phyloP scores from a whole-genome alignment of 2,797 vertebrate species.

The Anableps anableps region DNA sequence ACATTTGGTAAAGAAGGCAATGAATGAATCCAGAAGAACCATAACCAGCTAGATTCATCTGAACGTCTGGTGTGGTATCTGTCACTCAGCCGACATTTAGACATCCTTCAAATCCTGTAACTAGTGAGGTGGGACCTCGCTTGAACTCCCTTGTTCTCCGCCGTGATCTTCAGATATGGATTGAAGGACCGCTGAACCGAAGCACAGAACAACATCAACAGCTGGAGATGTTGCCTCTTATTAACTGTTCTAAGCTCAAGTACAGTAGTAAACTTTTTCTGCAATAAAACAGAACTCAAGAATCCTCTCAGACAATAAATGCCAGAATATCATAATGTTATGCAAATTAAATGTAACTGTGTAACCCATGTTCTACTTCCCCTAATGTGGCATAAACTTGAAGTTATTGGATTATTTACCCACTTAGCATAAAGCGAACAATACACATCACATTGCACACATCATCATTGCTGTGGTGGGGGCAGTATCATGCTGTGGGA shows the following conservation, averaged over 20 bases:
- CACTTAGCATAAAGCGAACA: not conserved
- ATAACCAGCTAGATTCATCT: not conserved
- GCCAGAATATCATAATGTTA: not conserved
- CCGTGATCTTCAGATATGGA: slow-evolving; percentile 10
- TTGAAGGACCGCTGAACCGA: not conserved
- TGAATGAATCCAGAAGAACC: not conserved
- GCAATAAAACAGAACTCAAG: not conserved
- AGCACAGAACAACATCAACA: slow-evolving; percentile 9
- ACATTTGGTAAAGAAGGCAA: slow-evolving; percentile 18
- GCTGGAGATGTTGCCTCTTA: slow-evolving; percentile 10
- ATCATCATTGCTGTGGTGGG: not conserved
- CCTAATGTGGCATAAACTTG: not conserved
- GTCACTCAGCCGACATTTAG: not conserved
- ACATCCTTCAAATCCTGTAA: slow-evolving; percentile 1
- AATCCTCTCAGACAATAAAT: slow-evolving; percentile 6
- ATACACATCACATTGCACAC: not conserved
- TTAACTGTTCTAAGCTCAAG: slow-evolving; percentile 7
- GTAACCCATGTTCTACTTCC: no score
- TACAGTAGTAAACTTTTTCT: not conserved
- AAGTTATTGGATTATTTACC: not conserved
- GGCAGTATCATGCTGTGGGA: not conserved
- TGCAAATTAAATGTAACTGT: not conserved
- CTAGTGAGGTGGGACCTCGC: not conserved
- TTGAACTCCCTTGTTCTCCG: not conserved
- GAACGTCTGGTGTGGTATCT: not conserved